Percentiles rank a stretch among this genome's conserved stretches.
Evolutionary conservation across 2,113 vertebrate species (phyloP).

Genomic region (Pomatostomus ruficeps): DNA sequence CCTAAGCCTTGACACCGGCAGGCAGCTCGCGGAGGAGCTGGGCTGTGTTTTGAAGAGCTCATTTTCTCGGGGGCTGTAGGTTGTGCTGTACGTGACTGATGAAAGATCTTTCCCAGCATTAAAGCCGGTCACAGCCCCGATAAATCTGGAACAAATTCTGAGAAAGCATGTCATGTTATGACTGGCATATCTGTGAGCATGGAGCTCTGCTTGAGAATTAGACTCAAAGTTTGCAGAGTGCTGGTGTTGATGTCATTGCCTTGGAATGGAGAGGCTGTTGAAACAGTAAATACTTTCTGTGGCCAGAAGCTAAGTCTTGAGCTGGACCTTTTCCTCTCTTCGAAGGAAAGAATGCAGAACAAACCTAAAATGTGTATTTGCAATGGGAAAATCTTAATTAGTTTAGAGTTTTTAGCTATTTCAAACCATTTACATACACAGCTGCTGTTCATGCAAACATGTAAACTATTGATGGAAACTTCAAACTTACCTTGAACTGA

Average conservation of each 20-base stretch:
- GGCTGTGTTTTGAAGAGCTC: neutral
- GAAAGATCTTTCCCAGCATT: constrained; percentile 15
- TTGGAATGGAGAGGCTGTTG: constrained; percentile 69
- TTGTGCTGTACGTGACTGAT: constrained; percentile 43
- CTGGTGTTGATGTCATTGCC: constrained; percentile 62
- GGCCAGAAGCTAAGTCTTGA: constrained; percentile 65
- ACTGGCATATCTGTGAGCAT: constrained; percentile 49
- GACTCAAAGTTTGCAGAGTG: constrained; percentile 37
- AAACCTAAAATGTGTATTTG: constrained; percentile 68
- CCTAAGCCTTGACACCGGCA: neutral
- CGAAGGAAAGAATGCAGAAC: constrained; percentile 66
- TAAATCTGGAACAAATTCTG: constrained; percentile 64
- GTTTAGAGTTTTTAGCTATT: constrained; percentile 59
- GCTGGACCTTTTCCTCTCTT: constrained; percentile 62
- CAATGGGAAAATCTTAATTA: constrained; percentile 70
- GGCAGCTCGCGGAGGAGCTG: neutral
- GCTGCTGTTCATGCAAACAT: constrained; percentile 63
- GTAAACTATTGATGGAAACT: constrained; percentile 57
- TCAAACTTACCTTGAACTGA: constrained; percentile 52
- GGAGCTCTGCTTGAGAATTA: constrained; percentile 52
- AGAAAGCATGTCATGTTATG: constrained; percentile 56
- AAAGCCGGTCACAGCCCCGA: constrained; percentile 14
- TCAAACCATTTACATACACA: constrained; percentile 55
- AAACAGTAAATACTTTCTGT: constrained; percentile 66
- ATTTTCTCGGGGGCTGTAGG: neutral